Conservation (phyloP, 2,888 invertebrate genomes). For the Uloborus plumipes region DNA sequence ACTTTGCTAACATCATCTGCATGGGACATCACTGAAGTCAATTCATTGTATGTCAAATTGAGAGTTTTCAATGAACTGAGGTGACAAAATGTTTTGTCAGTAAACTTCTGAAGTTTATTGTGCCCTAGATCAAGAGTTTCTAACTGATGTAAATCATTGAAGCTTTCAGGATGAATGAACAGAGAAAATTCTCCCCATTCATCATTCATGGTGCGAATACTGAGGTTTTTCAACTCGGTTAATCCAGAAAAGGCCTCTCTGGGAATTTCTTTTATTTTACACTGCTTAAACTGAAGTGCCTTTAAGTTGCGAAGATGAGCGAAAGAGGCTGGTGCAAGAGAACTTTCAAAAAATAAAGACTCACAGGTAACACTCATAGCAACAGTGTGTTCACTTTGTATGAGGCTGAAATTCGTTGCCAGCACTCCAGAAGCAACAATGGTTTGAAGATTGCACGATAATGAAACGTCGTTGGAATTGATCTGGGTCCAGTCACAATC, state of each 20-base stretch:
- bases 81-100: conserved; percentile 77
- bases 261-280: conserved; percentile 75
- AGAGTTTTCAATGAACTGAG: conserved; percentile 74
- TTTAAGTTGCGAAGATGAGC: conserved; percentile 78
- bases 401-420: conserved; percentile 88
- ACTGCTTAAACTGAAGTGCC: conserved; percentile 82
- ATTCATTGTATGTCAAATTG: conserved; percentile 82
- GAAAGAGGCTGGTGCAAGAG: conserved; percentile 66
- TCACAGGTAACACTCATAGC: conserved; percentile 81
- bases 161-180: conserved; percentile 66
- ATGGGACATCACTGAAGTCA: conserved; percentile 81
- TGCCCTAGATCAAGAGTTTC: conserved; percentile 66
- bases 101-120: conserved; percentile 73
- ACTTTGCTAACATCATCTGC: conserved; percentile 73
- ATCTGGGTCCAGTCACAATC: conserved; percentile 54
- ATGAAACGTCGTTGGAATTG: conserved; percentile 77
- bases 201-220: conserved; percentile 82
- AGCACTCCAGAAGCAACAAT: conserved; percentile 80
- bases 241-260: conserved; percentile 76
- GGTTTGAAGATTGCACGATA: conserved; percentile 82
- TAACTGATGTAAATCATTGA: conserved; percentile 66
- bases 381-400: conserved; percentile 86
- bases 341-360: conserved; percentile 65
- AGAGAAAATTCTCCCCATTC: conserved; percentile 79
- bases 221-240: conserved; percentile 78